phyloP scores from a whole-genome alignment of 2,888 invertebrate genomes.

The Eulithis testata region DNA sequence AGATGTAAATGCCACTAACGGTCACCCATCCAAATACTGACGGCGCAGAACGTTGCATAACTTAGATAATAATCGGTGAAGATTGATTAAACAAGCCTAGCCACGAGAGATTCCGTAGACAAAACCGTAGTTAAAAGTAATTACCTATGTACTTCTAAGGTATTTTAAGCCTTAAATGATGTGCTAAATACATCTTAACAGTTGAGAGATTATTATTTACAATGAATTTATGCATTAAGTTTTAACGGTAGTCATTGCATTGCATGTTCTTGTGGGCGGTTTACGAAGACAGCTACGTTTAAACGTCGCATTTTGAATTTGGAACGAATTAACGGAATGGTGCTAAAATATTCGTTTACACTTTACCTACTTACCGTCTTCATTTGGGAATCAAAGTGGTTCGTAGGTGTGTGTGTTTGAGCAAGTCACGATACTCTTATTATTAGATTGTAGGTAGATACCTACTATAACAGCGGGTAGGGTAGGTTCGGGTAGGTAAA shows the following conservation, averaged over 20 bases:
- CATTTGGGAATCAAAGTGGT: conserved; percentile 31
- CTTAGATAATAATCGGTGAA: too few species aligned
- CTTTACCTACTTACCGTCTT: conserved; percentile 21
- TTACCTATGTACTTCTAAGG: conserved; percentile 5
- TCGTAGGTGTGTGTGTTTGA: conserved; percentile 17
- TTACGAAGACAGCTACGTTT: conserved; percentile 38
- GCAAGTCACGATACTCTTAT: neutral
- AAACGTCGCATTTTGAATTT: conserved; percentile 41
- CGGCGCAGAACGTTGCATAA: too few species aligned
- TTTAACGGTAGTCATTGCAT: conserved; percentile 27
- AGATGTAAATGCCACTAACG: too few species aligned
- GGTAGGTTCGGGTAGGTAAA: too few species aligned
- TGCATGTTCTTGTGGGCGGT: conserved; percentile 43
- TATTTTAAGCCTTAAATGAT: conserved; percentile 18
- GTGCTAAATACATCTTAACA: conserved; percentile 37
- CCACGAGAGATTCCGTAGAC: too few species aligned
- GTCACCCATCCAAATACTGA: too few species aligned
- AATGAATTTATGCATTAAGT: conserved; percentile 26
- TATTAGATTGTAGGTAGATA: too few species aligned
- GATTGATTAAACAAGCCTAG: too few species aligned
- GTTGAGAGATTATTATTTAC: conserved; percentile 9
- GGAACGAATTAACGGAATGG: conserved; percentile 44
- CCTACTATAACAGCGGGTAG: too few species aligned
- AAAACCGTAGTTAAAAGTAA: too few species aligned
- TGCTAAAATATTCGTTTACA: conserved; percentile 43